phyloP scores from a whole-genome alignment of 2,113 vertebrate species.

The Dipodomys ordii region DNA sequence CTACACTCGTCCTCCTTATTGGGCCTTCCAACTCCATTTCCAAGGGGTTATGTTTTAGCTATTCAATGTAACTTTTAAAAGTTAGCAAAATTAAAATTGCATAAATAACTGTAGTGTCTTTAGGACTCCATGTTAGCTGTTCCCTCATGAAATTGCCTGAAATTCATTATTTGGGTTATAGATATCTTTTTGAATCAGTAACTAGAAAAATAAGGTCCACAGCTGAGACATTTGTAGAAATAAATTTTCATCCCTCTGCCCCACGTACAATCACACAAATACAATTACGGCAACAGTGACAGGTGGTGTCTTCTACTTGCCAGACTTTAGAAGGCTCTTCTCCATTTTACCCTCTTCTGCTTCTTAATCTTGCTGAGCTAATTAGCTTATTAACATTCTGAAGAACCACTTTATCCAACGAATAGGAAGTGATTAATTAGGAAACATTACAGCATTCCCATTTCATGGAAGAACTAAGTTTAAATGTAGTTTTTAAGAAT shows the following conservation, averaged over 20 bases:
- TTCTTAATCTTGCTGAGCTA: not conserved
- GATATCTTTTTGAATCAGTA: not conserved
- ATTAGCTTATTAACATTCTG: not conserved
- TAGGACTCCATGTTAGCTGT: not conserved
- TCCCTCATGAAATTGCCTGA: not conserved
- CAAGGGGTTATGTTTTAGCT: not conserved
- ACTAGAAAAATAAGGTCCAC: not conserved
- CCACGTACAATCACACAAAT: not conserved
- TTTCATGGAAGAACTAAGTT: not conserved
- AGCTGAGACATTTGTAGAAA: not conserved
- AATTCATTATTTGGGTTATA: not conserved
- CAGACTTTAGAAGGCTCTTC: not conserved
- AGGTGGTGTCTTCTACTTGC: not conserved
- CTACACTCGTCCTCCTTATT: not conserved
- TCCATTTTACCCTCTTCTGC: not conserved
- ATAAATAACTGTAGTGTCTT: not conserved
- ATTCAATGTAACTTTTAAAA: not conserved
- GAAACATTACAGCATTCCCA: not conserved
- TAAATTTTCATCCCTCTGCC: not conserved
- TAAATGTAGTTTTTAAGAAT: not conserved
- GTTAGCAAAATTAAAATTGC: conserved; percentile 9
- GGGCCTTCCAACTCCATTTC: no score
- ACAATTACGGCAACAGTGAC: not conserved
- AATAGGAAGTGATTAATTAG: not conserved
- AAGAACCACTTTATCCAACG: not conserved